phyloP scores from a whole-genome alignment of 2,113 vertebrate species.

The Callorhinus ursinus region DNA sequence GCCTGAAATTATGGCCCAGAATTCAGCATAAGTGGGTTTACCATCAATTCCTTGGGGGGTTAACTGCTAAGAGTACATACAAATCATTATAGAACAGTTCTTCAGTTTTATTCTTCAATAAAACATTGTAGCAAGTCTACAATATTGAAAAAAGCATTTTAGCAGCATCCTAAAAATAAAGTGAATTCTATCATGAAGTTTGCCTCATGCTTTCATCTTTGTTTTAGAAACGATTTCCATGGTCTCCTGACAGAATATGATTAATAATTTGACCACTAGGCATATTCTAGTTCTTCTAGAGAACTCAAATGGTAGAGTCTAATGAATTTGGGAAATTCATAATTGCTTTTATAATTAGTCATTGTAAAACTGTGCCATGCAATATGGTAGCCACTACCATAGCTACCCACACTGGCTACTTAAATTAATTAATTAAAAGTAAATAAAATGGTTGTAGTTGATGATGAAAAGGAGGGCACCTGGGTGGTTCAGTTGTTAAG shows the following conservation, averaged over 20 bases:
- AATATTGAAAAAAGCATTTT: background rate
- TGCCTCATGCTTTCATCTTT: background rate
- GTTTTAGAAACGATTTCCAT: background rate
- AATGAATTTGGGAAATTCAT: background rate
- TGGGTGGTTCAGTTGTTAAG: background rate
- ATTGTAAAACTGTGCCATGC: background rate
- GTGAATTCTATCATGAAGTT: background rate
- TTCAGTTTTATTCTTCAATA: background rate
- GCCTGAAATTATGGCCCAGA: background rate
- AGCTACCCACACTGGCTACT: background rate
- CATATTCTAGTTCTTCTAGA: background rate
- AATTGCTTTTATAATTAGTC: background rate
- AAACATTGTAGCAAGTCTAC: background rate
- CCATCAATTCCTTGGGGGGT: background rate
- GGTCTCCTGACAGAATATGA: background rate
- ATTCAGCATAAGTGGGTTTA: background rate
- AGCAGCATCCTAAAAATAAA: conserved; percentile 28
- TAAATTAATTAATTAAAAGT: conserved; percentile 28
- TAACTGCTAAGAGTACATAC: background rate
- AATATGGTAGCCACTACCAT: background rate
- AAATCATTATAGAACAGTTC: background rate
- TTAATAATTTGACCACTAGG: background rate
- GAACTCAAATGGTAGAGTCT: background rate
- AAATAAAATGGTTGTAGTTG: background rate
- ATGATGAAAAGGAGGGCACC: too few relatives aligned